These are phyloP conservation scores for Crypturellus undulatus DNA, from an alignment of 2,113 vertebrate genomes.

Conservation along the genomic window DNA sequence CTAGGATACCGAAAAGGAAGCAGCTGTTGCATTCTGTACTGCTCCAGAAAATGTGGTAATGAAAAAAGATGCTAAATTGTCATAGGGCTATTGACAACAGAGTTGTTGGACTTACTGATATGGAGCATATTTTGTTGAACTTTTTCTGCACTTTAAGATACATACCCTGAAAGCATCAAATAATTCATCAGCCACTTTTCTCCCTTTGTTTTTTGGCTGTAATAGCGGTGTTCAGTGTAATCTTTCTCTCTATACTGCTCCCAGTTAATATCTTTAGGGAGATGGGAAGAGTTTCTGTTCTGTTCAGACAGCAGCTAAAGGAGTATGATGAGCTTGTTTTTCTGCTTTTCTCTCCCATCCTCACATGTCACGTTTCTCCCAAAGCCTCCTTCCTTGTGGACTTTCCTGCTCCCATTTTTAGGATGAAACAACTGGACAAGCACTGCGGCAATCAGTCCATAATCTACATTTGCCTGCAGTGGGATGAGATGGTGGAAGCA, in stretches of 20 bases:
- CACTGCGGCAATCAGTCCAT: rapidly evolving
- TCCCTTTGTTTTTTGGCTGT: neutral
- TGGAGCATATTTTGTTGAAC: neutral
- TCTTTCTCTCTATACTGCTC: rapidly evolving
- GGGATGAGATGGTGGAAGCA: neutral
- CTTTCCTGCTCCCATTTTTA: neutral
- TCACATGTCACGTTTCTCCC: neutral
- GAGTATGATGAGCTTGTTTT: rapidly evolving
- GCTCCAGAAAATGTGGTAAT: neutral
- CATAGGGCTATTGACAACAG: neutral
- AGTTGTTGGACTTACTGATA: neutral
- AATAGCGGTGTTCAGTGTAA: rapidly evolving
- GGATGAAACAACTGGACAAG: neutral
- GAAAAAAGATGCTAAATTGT: neutral
- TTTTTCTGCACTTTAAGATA: neutral
- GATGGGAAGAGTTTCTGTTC: neutral
- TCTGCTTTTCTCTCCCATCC: rapidly evolving
- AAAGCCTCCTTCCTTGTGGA: neutral
- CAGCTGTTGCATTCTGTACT: neutral
- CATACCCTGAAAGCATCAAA: neutral
- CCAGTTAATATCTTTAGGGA: rapidly evolving
- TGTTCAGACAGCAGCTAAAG: neutral
- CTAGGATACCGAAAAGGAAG: neutral
- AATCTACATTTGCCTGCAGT: neutral
- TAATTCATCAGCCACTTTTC: neutral